Percentiles rank a stretch among this genome's conserved stretches.
phyloP scores from a whole-genome alignment of 2,888 invertebrate species.

The Philonicus albiceps region DNA sequence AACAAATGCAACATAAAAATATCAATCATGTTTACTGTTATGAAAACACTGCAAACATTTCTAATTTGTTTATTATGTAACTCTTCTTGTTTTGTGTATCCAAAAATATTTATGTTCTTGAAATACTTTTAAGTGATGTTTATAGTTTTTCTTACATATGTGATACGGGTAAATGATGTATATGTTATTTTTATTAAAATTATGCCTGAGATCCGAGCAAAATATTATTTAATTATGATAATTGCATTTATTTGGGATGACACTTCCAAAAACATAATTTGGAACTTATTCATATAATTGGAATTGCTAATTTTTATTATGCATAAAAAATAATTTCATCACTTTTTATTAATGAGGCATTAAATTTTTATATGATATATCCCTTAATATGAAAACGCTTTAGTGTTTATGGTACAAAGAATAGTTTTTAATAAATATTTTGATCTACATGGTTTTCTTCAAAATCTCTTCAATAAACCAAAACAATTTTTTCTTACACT shows the following conservation, averaged over 20 bases:
- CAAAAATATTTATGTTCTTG: neutral
- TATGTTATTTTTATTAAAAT: neutral
- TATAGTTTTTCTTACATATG: neutral
- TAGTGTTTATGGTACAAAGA: too few relatives aligned
- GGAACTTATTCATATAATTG: too few relatives aligned
- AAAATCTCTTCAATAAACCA: neutral
- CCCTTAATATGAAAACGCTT: too few relatives aligned
- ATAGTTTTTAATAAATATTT: neutral
- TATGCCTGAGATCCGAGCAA: conserved; percentile 2
- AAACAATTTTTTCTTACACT: neutral
- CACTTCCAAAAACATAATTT: too few relatives aligned
- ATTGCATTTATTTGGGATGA: neutral
- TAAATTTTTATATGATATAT: too few relatives aligned
- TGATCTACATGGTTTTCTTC: neutral
- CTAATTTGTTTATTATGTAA: conserved; percentile 5
- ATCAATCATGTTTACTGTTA: conserved; percentile 26
- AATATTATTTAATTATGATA: neutral
- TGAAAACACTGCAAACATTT: conserved; percentile 40
- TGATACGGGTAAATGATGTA: neutral
- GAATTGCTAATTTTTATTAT: neutral
- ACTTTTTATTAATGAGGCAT: too few relatives aligned
- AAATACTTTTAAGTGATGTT: conserved; percentile 1
- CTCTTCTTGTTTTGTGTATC: neutral
- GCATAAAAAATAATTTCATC: too few relatives aligned
- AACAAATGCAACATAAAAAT: conserved; percentile 41